These are phyloP conservation scores for Amphiprion ocellaris DNA, from an alignment of 2,113 vertebrate genomes.

Conservation along the genomic window DNA sequence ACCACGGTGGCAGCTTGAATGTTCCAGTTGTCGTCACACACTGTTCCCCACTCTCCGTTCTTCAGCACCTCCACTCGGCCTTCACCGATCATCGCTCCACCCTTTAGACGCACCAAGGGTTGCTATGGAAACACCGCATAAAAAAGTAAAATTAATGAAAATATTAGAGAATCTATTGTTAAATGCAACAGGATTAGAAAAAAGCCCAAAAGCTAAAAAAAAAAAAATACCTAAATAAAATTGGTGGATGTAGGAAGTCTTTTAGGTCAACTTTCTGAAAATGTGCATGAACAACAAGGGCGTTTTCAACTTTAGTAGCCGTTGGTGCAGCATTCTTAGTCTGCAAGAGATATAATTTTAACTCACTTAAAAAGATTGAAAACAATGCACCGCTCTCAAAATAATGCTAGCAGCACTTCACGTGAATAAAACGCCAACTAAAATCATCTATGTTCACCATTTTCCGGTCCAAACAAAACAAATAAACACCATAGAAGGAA, in stretches of 20 bases:
- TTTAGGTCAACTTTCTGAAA: background rate
- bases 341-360: background rate
- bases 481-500: background rate
- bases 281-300: background rate
- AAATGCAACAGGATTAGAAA: background rate
- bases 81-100: slow-evolving; percentile 91
- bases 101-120: slow-evolving; percentile 92
- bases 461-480: background rate
- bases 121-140: slow-evolving; percentile 83
- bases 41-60: slow-evolving; percentile 93
- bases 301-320: background rate
- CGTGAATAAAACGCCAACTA: background rate
- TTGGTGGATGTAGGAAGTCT: too few relatives aligned
- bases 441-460: background rate
- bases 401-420: background rate
- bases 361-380: background rate
- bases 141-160: background rate
- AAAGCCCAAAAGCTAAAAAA: background rate
- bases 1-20: slow-evolving; percentile 91
- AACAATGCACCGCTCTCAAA: background rate
- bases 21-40: slow-evolving; percentile 94
- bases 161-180: background rate
- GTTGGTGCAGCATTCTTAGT: background rate
- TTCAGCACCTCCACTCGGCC: slow-evolving; percentile 95
- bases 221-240: background rate